Conservation (phyloP, 2,888 invertebrate species). For the Aplocera efformata region DNA sequence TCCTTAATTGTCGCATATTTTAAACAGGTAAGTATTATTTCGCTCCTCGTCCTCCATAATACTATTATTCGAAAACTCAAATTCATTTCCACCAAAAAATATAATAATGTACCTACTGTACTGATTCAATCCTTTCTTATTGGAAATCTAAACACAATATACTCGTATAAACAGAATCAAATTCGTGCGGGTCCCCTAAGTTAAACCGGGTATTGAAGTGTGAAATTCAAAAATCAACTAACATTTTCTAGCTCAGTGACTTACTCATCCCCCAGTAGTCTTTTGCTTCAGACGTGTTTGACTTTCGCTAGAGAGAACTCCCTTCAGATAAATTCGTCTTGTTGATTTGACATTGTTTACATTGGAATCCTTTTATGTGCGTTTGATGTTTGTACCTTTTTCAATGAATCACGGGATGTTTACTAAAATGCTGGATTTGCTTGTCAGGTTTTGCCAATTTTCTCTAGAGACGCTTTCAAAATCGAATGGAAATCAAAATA, state of each 20-base stretch:
- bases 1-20: too few relatives aligned
- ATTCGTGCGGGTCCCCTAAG: slow-evolving; percentile 37
- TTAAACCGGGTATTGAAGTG: slow-evolving; percentile 61
- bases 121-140: slow-evolving; percentile 1
- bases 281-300: slow-evolving; percentile 66
- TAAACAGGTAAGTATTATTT: too few relatives aligned
- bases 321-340: slow-evolving; percentile 67
- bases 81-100: neutral
- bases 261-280: slow-evolving; percentile 64
- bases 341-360: slow-evolving; percentile 73
- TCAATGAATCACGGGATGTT: slow-evolving; percentile 19
- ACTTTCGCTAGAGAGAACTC: slow-evolving; percentile 64
- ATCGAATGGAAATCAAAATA: too few relatives aligned
- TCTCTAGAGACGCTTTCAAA: too few relatives aligned
- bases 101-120: too few relatives aligned
- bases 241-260: slow-evolving; percentile 74
- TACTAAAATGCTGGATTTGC: slow-evolving; percentile 11
- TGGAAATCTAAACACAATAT: slow-evolving; percentile 26
- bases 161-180: slow-evolving; percentile 53
- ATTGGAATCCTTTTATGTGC: slow-evolving; percentile 59
- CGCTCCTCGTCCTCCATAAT: too few relatives aligned
- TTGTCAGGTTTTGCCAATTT: too few relatives aligned
- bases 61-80: neutral
- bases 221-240: slow-evolving; percentile 79
- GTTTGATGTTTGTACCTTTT: slow-evolving; percentile 49